These are phyloP conservation scores for Synergus japonicus DNA, from an alignment of 2,888 invertebrate genomes.

Conservation along the genomic window DNA sequence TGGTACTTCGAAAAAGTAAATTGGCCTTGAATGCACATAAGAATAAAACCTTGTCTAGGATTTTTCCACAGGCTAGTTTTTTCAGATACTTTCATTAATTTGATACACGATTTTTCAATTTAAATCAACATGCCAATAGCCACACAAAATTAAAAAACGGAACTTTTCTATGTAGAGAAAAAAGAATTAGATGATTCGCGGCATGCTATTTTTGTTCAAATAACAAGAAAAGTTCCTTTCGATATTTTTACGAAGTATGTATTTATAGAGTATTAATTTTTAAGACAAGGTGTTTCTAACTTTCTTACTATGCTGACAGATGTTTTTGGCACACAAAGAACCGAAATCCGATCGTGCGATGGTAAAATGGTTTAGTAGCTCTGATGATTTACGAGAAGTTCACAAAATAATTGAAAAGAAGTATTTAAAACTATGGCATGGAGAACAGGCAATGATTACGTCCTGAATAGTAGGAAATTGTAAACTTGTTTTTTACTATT, in stretches of 20 bases:
- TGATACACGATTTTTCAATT: no score
- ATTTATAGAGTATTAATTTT: slow-evolving; percentile 2
- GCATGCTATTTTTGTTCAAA: neutral
- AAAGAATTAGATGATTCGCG: no score
- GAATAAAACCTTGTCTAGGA: slow-evolving; percentile 50
- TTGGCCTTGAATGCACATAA: slow-evolving; percentile 28
- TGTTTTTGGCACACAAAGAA: slow-evolving; percentile 38
- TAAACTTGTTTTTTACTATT: neutral
- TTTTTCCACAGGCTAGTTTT: slow-evolving; percentile 56
- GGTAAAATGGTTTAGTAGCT: neutral
- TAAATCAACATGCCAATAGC: no score
- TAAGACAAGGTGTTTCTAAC: slow-evolving; percentile 1
- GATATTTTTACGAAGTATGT: neutral
- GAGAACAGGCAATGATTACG: slow-evolving; percentile 11
- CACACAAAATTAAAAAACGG: no score
- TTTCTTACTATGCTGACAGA: slow-evolving; percentile 9
- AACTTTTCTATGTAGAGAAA: no score
- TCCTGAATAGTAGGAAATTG: neutral
- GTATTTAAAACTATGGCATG: neutral
- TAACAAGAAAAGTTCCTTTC: neutral
- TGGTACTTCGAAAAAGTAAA: neutral
- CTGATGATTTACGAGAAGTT: slow-evolving; percentile 7
- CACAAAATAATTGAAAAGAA: slow-evolving; percentile 31
- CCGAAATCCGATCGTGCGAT: neutral
- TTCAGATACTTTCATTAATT: neutral